Percentiles rank a stretch among this genome's conserved stretches.
phyloP scores from a whole-genome alignment of 2,888 invertebrate genomes.

The Tachina grossa region DNA sequence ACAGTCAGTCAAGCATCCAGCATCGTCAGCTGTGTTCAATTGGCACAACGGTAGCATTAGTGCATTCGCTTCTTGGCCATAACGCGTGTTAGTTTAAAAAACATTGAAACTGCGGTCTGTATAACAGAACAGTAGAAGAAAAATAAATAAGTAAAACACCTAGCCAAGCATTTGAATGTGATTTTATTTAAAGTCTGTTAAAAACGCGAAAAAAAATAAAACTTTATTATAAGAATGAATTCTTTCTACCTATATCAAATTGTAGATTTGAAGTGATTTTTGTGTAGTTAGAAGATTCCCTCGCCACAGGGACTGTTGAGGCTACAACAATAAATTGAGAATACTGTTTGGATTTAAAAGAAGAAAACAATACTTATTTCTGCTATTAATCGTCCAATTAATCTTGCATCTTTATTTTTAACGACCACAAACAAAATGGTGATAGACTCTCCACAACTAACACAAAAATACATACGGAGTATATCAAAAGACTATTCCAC shows the following conservation, averaged over 20 bases:
- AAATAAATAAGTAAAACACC: neutral
- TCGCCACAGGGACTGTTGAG: neutral
- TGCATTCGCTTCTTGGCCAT: constrained; percentile 58
- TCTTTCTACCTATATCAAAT: constrained; percentile 4
- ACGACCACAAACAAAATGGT: constrained; percentile 70
- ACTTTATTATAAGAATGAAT: neutral
- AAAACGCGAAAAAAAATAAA: constrained; percentile 1
- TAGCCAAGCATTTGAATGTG: neutral
- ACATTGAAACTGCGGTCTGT: constrained; percentile 15
- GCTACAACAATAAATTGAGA: neutral
- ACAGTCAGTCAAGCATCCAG: constrained; percentile 42
- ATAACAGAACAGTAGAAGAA: neutral
- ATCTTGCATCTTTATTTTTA: constrained; percentile 26
- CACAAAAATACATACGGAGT: constrained; percentile 77
- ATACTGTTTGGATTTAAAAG: neutral
- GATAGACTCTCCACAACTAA: constrained; percentile 74
- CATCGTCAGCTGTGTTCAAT: constrained; percentile 50
- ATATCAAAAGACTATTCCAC: constrained; percentile 79
- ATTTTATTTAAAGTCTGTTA: constrained; percentile 9
- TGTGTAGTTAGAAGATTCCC: neutral
- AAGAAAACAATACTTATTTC: constrained; percentile 36
- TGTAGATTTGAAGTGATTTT: neutral
- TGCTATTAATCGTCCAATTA: constrained; percentile 46
- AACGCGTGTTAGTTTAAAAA: constrained; percentile 51
- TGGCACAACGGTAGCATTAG: constrained; percentile 44